Base-by-base conservation (phyloP, 2,797 vertebrate species). In the Stomatorhinus walkeri region DNA sequence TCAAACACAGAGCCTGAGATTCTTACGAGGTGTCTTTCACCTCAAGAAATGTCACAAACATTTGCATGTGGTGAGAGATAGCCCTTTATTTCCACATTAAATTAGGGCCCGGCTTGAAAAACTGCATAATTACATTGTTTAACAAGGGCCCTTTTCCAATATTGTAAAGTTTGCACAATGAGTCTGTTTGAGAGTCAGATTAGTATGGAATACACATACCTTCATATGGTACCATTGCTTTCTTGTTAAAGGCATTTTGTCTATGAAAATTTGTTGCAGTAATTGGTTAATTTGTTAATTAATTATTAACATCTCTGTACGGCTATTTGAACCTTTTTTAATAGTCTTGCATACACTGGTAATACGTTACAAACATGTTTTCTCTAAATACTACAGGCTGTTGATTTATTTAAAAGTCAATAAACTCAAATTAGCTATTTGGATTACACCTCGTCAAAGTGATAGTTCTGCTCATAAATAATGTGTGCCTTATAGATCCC, bases 271-370 rank as follows among this genome's bases (percentile, higher is more conserved):
- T 40, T 46, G n/a, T 49, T 24, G 24, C 24, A 48, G 28, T 24
- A 24, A 22, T 51, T 24, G 43, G 10, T 85, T 85, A 51, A 49
- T 51, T 24, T 49, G 81, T 28, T 28, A 85, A 84, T 24, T 24
- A 51, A 85, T 24, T 24, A 85, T 84, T 22, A 48, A 84, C 48
- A 51, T 49, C 12, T 51, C 7, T 81, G 76, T 43, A 46, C 4
- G n/a, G 46, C 81, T 84, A 84, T 84, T 7, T 48, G 81, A 24
- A 84, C 36, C 32, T 83, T 52, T 79, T 88, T 46, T 36, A 88
- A 88, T 22, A 79, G n/a, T 4, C n/a, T 48, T 83, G 12, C 32
- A 40, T 32, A 72, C 1, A 40, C 19, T 24, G 40, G 40, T 8
- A 81, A 56, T 22, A 32, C 1, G 2, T 88, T 88, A 28, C 36